Conservation (phyloP, 2,113 vertebrate genomes). For the Elephantulus edwardii region DNA sequence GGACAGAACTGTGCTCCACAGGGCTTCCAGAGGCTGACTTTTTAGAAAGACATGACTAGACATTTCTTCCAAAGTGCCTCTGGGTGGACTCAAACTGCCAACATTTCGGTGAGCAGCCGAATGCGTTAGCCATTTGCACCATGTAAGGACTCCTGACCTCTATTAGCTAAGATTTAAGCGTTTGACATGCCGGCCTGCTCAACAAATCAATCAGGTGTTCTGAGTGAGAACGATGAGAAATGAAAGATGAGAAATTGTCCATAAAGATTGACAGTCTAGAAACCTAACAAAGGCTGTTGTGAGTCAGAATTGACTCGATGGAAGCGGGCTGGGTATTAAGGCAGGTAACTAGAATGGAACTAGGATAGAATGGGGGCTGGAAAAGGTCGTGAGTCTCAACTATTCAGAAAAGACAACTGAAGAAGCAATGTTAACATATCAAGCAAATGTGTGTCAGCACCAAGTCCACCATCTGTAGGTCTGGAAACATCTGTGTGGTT, state of each 20-base stretch:
- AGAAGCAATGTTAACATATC: background rate
- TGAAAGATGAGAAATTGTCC: too few species aligned
- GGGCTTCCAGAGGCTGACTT: background rate
- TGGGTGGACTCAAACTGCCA: background rate
- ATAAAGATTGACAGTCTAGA: too few species aligned
- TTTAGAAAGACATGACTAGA: background rate
- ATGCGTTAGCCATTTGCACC: background rate
- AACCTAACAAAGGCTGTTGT: too few species aligned
- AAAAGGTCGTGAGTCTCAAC: background rate
- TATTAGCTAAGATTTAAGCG: background rate
- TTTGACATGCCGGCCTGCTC: too few species aligned
- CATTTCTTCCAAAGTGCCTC: background rate
- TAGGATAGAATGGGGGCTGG: background rate
- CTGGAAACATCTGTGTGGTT: background rate
- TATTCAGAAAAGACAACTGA: background rate
- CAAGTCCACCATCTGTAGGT: background rate
- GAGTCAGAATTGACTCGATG: too few species aligned
- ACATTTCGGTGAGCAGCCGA: background rate
- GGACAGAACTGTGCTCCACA: background rate
- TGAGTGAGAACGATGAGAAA: too few species aligned
- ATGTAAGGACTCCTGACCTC: background rate
- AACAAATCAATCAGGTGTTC: too few species aligned
- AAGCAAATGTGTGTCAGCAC: background rate
- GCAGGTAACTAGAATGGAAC: background rate
- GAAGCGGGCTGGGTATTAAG: too few species aligned